phyloP scores from a whole-genome alignment of 1,140 invertebrate species.

The Drosophila repletoides region DNA sequence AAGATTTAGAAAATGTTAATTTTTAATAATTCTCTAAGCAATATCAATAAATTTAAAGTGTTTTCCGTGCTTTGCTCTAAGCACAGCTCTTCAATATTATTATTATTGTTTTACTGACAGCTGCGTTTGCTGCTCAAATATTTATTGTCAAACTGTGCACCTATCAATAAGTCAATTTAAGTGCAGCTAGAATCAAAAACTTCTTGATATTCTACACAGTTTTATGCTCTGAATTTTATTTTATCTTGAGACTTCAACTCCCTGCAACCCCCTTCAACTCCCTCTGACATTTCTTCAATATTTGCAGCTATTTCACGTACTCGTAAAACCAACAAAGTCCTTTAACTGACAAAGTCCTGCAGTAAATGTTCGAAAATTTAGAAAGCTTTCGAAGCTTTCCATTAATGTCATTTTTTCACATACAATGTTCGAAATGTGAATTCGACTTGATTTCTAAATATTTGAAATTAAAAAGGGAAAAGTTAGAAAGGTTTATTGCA shows the following conservation, averaged over 20 bases:
- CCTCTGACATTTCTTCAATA: constrained; percentile 32
- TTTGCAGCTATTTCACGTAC: constrained; percentile 45
- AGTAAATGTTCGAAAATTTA: constrained; percentile 56
- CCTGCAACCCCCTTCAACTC: background rate
- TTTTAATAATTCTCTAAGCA: too few species aligned
- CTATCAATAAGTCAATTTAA: constrained; percentile 25
- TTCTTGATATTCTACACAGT: background rate
- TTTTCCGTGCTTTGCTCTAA: too few species aligned
- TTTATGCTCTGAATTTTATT: constrained; percentile 4
- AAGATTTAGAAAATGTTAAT: too few species aligned
- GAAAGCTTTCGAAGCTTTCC: constrained; percentile 38
- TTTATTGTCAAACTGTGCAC: background rate
- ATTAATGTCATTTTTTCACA: background rate
- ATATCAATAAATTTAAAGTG: too few species aligned
- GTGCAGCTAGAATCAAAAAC: background rate
- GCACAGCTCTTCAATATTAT: too few species aligned
- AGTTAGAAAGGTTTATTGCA: too few species aligned
- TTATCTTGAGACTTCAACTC: background rate
- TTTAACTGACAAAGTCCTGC: constrained; percentile 59
- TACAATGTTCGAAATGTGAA: constrained; percentile 45
- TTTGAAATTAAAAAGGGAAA: too few species aligned
- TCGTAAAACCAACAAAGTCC: constrained; percentile 58
- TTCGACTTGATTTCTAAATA: too few species aligned
- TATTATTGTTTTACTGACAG: too few species aligned
- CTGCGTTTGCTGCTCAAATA: background rate